phyloP scores from a whole-genome alignment of 2,113 vertebrate genomes.

The Phrynocephalus versicolor region DNA sequence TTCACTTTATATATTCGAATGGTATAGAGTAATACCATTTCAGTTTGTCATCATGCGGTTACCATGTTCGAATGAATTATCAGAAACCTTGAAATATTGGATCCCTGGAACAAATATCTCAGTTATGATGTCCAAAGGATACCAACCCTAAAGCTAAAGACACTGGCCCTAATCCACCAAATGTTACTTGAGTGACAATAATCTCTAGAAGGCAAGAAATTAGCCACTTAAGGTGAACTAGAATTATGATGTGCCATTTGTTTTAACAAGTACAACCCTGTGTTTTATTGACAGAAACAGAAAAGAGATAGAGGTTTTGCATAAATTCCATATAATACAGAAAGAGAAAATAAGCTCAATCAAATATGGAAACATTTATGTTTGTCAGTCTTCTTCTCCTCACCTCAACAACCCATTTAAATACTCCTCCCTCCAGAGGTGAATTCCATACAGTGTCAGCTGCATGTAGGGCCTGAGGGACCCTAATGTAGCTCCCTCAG shows the following conservation, averaged over 20 bases:
- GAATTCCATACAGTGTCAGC: too few relatives aligned
- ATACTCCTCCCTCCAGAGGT: too few relatives aligned
- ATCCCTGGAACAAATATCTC: background rate
- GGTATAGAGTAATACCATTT: background rate
- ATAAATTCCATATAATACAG: background rate
- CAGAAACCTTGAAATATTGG: background rate
- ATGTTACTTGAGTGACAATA: background rate
- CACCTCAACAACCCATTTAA: background rate
- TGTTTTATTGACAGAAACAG: too few relatives aligned
- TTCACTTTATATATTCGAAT: background rate
- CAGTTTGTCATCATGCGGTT: background rate
- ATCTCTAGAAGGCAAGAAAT: background rate
- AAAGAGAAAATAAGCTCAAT: constrained; percentile 28
- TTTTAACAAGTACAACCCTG: background rate
- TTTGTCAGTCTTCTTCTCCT: background rate
- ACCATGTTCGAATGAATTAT: background rate
- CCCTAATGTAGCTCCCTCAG: too few relatives aligned
- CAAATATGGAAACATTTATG: background rate
- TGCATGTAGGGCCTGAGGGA: too few relatives aligned
- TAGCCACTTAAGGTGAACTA: background rate
- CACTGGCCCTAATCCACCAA: background rate
- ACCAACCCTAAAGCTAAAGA: background rate
- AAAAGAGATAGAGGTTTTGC: too few relatives aligned
- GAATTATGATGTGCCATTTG: background rate
- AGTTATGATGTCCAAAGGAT: background rate